A percentile compares a stretch with the other conserved stretches of the same genome.
phyloP scores from a whole-genome alignment of 2,797 vertebrate genomes.

The Okamejei kenojei region DNA sequence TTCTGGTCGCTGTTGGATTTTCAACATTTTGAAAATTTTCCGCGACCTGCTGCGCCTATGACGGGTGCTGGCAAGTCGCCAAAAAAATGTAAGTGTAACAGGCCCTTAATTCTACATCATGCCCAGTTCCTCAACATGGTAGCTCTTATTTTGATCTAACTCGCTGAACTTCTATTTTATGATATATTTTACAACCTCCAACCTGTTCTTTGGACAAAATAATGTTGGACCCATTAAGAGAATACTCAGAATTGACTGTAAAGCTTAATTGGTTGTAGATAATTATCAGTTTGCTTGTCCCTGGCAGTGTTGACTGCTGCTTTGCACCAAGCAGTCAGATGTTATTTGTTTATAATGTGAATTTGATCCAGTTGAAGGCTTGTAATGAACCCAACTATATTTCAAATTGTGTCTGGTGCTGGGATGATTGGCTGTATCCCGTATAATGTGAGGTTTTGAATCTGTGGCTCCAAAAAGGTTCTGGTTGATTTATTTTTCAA shows the following conservation, averaged over 20 bases:
- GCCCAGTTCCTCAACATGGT: not conserved
- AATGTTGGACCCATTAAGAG: not conserved
- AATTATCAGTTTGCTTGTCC: not conserved
- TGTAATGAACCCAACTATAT: not conserved
- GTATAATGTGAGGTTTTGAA: not conserved
- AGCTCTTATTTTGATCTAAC: not conserved
- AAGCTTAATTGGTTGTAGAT: not conserved
- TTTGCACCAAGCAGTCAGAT: not conserved
- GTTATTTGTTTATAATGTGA: not conserved
- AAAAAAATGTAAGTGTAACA: no score
- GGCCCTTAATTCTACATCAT: not conserved
- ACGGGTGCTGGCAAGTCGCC: no score
- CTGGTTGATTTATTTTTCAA: not conserved
- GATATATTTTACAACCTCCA: not conserved
- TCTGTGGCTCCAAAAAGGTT: not conserved
- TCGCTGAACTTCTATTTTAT: no score
- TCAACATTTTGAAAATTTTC: no score
- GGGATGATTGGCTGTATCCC: not conserved
- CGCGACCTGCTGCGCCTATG: no score
- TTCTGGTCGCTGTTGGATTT: no score
- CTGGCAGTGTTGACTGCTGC: not conserved
- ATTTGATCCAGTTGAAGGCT: not conserved
- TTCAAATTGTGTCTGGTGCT: not conserved
- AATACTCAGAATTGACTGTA: not conserved
- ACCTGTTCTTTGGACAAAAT: not conserved